Base-by-base conservation (phyloP, 1,140 invertebrate genomes). In the Drosophila ohnishii region DNA sequence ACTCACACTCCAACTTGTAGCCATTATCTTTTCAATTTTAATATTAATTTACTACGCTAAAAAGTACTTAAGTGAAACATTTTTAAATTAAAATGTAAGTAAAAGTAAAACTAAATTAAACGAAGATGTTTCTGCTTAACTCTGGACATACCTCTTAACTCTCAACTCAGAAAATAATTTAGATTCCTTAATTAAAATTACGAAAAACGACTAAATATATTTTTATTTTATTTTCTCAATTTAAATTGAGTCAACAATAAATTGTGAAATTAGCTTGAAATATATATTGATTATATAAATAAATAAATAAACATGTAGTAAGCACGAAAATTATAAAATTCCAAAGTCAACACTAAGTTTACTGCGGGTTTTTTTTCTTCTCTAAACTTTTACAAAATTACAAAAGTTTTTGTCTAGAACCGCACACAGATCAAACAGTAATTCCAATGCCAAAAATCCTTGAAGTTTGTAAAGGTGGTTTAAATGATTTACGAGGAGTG, bases 401-500 rank as follows among this genome's bases (percentile, higher is more conserved):
- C 40, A 48, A 73, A 80, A 60, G 32, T 64, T 73, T 40, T 59
- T 22, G 6, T 14, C 32, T 35, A 30, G 28, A 50, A 55, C 48
- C 48, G 44, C 56, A 58, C 57, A 69, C 60, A 69, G 57, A 51
- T 66, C 65, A 75, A 66, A 35, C 51, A 37, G 19, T 32, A 64
- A 71, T 62, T 74, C 53, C 28, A 50, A 56, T 16, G 19, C n/a
- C 60, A 61, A 85, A 81, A 64, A 45, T 60, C 65, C 57, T 13
- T 28, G 8, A 53, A 75, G 45, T 61, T 37, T 22, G 11, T 30
- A 34, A 19, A 45, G 32, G 25, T 22, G 44, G 34, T 1, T 22
- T 40, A 16, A 4, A 30, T 51, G 19, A 32, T 28, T 60, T 42
- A 11, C 16, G 13, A 22, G 59, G 9, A 40, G 60, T 8, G 19